Evolutionary conservation across 2,888 invertebrate species (phyloP).

Genomic region (Odontocerum albicorne): DNA sequence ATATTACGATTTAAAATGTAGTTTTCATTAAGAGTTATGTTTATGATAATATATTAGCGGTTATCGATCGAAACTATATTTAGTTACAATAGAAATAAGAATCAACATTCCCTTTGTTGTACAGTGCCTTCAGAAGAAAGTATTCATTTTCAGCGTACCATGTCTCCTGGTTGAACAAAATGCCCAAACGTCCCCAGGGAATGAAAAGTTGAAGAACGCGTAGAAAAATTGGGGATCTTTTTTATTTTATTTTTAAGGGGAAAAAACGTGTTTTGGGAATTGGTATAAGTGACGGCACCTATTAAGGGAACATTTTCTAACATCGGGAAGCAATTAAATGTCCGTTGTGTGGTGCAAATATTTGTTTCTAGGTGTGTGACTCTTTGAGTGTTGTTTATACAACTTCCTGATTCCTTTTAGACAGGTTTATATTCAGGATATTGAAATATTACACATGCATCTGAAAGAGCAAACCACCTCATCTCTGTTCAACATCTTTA

Average conservation of each 20-base stretch:
- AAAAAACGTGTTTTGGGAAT: conserved; percentile 23
- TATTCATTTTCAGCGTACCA: no score
- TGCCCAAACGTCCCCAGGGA: conserved; percentile 12
- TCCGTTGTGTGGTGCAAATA: conserved; percentile 11
- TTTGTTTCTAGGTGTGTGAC: conserved; percentile 9
- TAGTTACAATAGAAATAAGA: no score
- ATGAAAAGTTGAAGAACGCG: conserved; percentile 10
- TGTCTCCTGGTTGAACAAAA: neutral
- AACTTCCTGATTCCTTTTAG: conserved; percentile 11
- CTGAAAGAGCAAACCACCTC: no score
- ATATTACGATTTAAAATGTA: no score
- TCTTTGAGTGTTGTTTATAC: conserved; percentile 11
- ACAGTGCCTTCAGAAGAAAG: no score
- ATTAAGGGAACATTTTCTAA: conserved; percentile 6
- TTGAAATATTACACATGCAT: no score
- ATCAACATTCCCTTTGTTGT: no score
- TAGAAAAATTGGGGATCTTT: conserved; percentile 16
- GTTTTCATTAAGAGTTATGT: no score
- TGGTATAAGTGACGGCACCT: conserved; percentile 19
- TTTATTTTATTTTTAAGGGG: neutral
- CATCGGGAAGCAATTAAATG: conserved; percentile 31
- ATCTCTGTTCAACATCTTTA: no score
- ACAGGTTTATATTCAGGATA: no score
- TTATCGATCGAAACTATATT: no score
- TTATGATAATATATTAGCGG: no score